Evolutionary conservation across 64 coral and sea anemone genomes (phyloP).

Genomic region (Orbicella faveolata): DNA sequence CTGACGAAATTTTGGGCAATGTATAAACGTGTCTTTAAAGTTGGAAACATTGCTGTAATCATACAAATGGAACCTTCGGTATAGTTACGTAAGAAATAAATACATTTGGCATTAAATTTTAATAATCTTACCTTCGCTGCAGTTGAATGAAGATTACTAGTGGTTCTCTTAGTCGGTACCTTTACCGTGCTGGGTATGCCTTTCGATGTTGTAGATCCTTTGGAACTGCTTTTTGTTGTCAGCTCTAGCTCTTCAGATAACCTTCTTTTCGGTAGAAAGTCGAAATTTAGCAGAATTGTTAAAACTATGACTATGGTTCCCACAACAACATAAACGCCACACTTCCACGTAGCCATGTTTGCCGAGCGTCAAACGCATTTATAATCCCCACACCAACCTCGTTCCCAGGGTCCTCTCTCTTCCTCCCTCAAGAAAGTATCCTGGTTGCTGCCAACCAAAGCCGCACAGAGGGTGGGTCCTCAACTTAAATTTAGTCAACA

Average conservation of each 20-base stretch:
- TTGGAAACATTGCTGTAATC: not conserved
- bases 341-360: conserved; percentile 77
- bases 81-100: not conserved
- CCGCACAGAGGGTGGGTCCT: no score
- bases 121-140: conserved; percentile 42
- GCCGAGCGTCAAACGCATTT: not conserved
- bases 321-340: conserved; percentile 42
- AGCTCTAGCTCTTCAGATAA: conserved; percentile 49
- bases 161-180: not conserved
- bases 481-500: no score
- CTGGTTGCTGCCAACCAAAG: no score
- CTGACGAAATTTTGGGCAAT: not conserved
- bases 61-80: not conserved
- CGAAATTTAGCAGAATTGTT: conserved; percentile 82
- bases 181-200: not conserved
- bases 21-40: not conserved
- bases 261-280: conserved; percentile 76
- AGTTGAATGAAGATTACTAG: not conserved
- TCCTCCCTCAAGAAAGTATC: no score
- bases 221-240: conserved; percentile 28
- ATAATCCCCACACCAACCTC: not conserved
- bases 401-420: no score
- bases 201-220: not conserved
- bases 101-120: conserved; percentile 19
- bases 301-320: conserved; percentile 53